Base-by-base conservation (phyloP, 2,888 invertebrate species). In the Papilio elwesi region DNA sequence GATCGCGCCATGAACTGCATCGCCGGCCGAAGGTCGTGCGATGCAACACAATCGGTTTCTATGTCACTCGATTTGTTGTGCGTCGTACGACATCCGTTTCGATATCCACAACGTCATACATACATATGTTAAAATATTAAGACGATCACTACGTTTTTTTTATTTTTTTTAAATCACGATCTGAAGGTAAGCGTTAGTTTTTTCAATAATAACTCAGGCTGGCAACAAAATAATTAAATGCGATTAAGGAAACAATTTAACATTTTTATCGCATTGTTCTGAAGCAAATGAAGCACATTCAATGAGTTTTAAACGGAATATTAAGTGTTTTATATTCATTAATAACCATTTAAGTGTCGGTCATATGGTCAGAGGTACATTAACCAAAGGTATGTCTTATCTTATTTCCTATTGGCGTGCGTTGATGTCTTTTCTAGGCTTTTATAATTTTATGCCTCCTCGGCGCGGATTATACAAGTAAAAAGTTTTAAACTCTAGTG, bases 381-480 rank as follows among this genome's bases (percentile, higher is more conserved):
- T 49, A 64, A 65, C 11, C 15, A 49, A n/a, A 68, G 16, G 6
- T 13, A n/a, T 59, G 43, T 36, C 38, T 48, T 36, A 66, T 26
- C 26, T 38, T 55, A 47, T 51, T 64, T 74, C 38, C 53, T 72
- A 66, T 74, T 75, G 74, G 71, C 81, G 84, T 89, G 90, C 92
- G 92, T 92, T 92, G 90, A 92, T 87, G 88, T 92, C 92, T 92
- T 92, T 91, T 88, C 76, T 79, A 80, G 76, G 79, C 77, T 79
- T 81, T 78, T 68, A 59, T 38, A 71, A 68, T 68, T 52, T 64
- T 65, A 73, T 63, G 63, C 52, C n/a, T 70, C 15, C 53, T 47
- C 0, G 13, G 12, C 13, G 36, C 16, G 49, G 15, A 48, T 38
- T 11, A 70, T 62, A 11, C 43, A 65, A 62, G n/a, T 15, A 62